phyloP scores from a whole-genome alignment of 2,888 invertebrate genomes.

The Carcina quercana region DNA sequence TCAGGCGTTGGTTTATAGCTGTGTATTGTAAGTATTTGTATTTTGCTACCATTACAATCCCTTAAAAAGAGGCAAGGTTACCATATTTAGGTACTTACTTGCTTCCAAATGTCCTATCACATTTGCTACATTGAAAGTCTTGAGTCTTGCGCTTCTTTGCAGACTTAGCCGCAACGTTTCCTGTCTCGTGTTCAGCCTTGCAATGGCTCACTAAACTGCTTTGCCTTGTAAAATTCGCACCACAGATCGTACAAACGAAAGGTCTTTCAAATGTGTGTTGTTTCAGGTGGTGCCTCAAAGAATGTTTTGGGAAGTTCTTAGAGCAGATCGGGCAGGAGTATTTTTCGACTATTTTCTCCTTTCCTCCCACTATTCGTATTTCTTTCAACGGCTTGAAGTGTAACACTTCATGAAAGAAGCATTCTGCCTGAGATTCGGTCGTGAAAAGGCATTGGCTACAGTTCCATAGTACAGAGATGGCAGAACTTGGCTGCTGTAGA shows the following conservation, averaged over 20 bases:
- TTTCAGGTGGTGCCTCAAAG: slow-evolving; percentile 80
- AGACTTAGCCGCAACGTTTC: slow-evolving; percentile 17
- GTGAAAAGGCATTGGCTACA: slow-evolving; percentile 77
- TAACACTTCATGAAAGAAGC: slow-evolving; percentile 81
- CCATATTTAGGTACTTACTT: slow-evolving; percentile 33
- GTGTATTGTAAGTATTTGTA: too few species aligned
- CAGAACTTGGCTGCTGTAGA: slow-evolving; percentile 14
- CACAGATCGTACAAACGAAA: slow-evolving; percentile 78
- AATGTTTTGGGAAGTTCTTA: slow-evolving; percentile 77
- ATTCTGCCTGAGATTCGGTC: slow-evolving; percentile 80
- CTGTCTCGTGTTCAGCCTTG: slow-evolving; percentile 60
- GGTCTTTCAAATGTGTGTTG: slow-evolving; percentile 85
- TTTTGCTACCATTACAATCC: too few species aligned
- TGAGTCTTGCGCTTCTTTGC: slow-evolving; percentile 20
- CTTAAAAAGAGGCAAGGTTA: too few species aligned
- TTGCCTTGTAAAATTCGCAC: slow-evolving; percentile 77
- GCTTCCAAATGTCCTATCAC: slow-evolving; percentile 36
- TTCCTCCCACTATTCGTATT: slow-evolving; percentile 28
- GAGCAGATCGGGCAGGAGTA: slow-evolving; percentile 81
- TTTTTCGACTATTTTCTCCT: slow-evolving; percentile 48
- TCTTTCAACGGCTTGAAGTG: slow-evolving; percentile 68
- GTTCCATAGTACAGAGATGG: slow-evolving; percentile 58
- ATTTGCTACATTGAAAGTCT: slow-evolving; percentile 33
- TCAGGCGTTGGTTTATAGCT: too few species aligned
- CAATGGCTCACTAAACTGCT: slow-evolving; percentile 78